phyloP scores from a whole-genome alignment of 2,797 vertebrate species.

The Sebastes hubbsi region DNA sequence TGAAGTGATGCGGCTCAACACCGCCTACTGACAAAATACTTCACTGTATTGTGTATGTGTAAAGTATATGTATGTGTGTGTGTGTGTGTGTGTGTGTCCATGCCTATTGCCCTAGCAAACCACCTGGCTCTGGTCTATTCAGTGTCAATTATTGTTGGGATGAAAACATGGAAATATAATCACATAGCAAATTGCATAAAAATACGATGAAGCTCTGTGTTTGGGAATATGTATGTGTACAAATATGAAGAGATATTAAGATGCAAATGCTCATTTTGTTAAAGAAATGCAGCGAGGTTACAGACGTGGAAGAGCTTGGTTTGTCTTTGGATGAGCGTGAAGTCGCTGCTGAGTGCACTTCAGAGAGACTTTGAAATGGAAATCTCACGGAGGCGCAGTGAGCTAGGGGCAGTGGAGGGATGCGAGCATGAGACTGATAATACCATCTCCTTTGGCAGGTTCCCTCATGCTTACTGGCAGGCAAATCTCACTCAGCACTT shows the following conservation, averaged over 20 bases:
- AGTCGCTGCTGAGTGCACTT: slow-evolving; percentile 54
- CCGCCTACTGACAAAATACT: slow-evolving; percentile 59
- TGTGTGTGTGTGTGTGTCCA: background rate
- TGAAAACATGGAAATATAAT: slow-evolving; percentile 17
- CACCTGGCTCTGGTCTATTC: slow-evolving; percentile 21
- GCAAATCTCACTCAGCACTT: slow-evolving; percentile 53
- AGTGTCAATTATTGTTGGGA: slow-evolving; percentile 4
- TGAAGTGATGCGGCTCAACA: slow-evolving; percentile 53
- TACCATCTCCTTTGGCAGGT: slow-evolving; percentile 57
- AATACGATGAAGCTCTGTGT: background rate
- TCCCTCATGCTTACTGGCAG: slow-evolving; percentile 50
- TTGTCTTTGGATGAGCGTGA: slow-evolving; percentile 31
- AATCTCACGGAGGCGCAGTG: slow-evolving; percentile 39
- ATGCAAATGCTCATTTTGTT: slow-evolving; percentile 24
- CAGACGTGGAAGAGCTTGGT: background rate
- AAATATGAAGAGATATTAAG: background rate
- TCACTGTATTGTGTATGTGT: background rate
- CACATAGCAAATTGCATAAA: background rate
- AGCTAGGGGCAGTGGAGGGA: slow-evolving; percentile 51
- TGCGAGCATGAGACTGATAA: slow-evolving; percentile 45
- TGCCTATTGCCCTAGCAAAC: slow-evolving; percentile 1
- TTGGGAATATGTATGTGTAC: background rate
- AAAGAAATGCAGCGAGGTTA: slow-evolving; percentile 27
- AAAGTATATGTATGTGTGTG: background rate
- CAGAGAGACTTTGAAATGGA: slow-evolving; percentile 66